These are phyloP conservation scores for Eupithecia dodoneata DNA, from an alignment of 2,888 invertebrate species.

Conservation along the genomic window DNA sequence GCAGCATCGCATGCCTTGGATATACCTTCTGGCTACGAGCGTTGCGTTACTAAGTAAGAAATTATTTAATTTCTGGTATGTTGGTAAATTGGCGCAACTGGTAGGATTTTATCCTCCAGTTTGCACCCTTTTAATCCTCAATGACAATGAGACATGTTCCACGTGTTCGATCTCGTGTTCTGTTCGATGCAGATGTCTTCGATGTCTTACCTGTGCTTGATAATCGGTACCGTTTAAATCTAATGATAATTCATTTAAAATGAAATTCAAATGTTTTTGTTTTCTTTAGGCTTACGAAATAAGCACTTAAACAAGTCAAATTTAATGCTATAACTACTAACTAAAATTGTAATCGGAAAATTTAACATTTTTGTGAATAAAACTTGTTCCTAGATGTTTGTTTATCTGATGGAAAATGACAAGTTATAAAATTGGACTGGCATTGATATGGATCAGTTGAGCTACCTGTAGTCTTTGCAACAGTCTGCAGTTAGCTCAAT, in stretches of 20 bases:
- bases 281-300: too few relatives aligned
- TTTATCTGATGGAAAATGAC: neutral
- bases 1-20: constrained; percentile 95
- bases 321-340: neutral
- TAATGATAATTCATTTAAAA: neutral
- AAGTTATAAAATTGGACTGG: neutral
- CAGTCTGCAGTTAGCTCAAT: too few relatives aligned
- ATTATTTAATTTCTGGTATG: neutral
- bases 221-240: neutral
- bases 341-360: neutral
- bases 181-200: too few relatives aligned
- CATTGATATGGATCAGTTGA: too few relatives aligned
- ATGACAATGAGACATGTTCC: neutral
- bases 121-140: neutral
- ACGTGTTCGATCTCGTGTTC: too few relatives aligned
- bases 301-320: too few relatives aligned
- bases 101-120: neutral
- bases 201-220: neutral
- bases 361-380: neutral
- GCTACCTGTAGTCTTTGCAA: too few relatives aligned
- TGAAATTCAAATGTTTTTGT: too few relatives aligned
- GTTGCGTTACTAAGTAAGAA: constrained; percentile 89
- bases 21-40: constrained; percentile 91
- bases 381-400: neutral
- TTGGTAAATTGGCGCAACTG: neutral